phyloP scores from a whole-genome alignment of 2,888 invertebrate genomes.

The Steromphala cineraria region DNA sequence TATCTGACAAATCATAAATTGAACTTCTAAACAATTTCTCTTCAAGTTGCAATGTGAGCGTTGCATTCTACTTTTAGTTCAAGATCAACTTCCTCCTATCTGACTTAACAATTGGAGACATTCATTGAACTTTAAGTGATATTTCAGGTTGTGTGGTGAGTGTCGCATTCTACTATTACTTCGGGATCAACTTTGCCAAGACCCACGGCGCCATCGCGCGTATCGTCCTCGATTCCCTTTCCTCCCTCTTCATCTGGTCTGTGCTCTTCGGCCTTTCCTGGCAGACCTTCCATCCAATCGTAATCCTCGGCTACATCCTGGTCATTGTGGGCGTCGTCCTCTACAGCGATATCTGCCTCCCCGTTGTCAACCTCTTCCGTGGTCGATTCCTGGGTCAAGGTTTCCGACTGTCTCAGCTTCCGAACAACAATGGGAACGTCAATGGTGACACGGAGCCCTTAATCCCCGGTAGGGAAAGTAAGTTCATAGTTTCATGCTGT shows the following conservation, averaged over 20 bases:
- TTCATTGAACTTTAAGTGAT: too few species aligned
- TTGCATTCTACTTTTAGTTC: too few species aligned
- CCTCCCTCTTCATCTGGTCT: slow-evolving; percentile 93
- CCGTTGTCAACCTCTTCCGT: neutral
- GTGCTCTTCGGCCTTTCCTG: slow-evolving; percentile 85
- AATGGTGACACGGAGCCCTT: too few species aligned
- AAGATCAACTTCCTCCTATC: too few species aligned
- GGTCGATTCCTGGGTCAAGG: neutral
- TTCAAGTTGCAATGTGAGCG: too few species aligned
- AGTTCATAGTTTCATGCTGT: too few species aligned
- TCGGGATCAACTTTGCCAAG: slow-evolving; percentile 77
- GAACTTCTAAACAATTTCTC: too few species aligned
- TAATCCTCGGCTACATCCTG: slow-evolving; percentile 81
- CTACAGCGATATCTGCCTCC: slow-evolving; percentile 28
- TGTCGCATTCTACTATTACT: slow-evolving; percentile 76
- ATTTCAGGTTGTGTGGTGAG: slow-evolving; percentile 23
- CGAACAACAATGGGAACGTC: neutral
- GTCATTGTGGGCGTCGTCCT: slow-evolving; percentile 28
- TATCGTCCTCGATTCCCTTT: slow-evolving; percentile 91
- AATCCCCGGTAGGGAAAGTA: too few species aligned
- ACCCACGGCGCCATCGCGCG: slow-evolving; percentile 93
- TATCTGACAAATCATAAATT: too few species aligned
- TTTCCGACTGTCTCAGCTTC: neutral
- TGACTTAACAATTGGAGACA: too few species aligned
- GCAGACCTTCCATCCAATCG: slow-evolving; percentile 83